Percentiles rank a stretch among this genome's conserved stretches.
Conservation (phyloP, 2,113 vertebrate species). For the Myrmecophaga tridactyla region DNA sequence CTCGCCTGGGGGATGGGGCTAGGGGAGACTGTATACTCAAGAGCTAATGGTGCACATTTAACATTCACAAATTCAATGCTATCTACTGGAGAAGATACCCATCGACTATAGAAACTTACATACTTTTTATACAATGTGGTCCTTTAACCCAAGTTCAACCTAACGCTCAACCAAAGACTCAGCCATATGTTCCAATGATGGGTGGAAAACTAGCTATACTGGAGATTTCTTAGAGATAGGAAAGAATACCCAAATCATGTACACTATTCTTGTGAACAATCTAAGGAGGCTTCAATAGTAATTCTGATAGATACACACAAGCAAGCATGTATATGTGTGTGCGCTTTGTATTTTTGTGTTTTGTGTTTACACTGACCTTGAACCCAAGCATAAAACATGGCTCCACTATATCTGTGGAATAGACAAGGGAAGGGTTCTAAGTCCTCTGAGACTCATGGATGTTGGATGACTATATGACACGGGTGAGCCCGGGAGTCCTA, state of each 20-base stretch:
- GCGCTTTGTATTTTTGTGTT: not conserved
- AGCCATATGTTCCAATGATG: not conserved
- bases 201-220: not conserved
- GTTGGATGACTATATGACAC: not conserved
- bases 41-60: not conserved
- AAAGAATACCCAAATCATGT: not conserved
- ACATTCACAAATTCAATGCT: not conserved
- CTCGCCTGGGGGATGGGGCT: not conserved
- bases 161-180: not conserved
- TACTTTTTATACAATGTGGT: not conserved
- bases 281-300: not conserved
- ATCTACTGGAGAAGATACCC: not conserved
- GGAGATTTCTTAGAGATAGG: not conserved
- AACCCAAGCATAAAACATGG: not conserved
- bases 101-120: not conserved
- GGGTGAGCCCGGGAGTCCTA: not conserved
- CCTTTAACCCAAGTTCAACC: not conserved
- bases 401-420: not conserved
- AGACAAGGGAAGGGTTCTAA: not conserved
- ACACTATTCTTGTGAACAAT: not conserved
- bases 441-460: not conserved
- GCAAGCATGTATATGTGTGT: not conserved
- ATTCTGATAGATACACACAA: not conserved
- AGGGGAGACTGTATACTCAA: not conserved
- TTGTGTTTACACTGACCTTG: conserved; percentile 6